Base-by-base conservation (phyloP, 2,113 vertebrate species). In the Steatornis caripensis region DNA sequence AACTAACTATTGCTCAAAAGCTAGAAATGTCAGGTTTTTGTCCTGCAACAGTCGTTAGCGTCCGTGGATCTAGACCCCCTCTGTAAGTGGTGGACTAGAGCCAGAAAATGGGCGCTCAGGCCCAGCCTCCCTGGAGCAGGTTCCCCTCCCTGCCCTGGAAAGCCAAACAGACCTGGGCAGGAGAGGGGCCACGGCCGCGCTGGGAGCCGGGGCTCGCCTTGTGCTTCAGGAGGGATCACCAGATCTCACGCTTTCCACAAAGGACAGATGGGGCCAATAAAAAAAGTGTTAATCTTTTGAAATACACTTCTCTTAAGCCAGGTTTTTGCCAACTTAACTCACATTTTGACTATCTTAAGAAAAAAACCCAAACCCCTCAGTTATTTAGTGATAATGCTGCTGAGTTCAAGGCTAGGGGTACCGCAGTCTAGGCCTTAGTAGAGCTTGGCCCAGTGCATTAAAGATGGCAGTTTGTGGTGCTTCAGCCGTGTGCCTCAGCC, bases 81-180 rank as follows among this genome's bases (percentile, higher is more conserved):
- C 36, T 32, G 29, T 34, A 58, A 29, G 6, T 23, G 27, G 60
- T 57, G 21, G 21, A 43, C 32, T 30, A 14, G 32, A 74, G 64
- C 27, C 46, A 45, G 55, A 30, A 49, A 43, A 20, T 1, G 10
- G 34, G 30, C 3, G 2, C 30, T 37, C 7, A 1, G 1, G 4
- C 49, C 12, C 58, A 30, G 72, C 32, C 32, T 51, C 11, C 27
- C 39, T 11, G 0, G 9, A 51, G 18, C 21, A 11, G 1, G 7
- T 29, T 53, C 5, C 19, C 12, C 15, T 51, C 34, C 39, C 57
- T 12, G n/a, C 39, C 41, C 21, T 7, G 9, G 20, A n/a, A n/a
- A 11, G 23, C 48, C 1, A 1, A 32, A 14, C 11, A 29, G 36
- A 8, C 8, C 3, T 1, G 32, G 32, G 49, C 34, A 15, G 51